These are phyloP conservation scores for Semaprochilodus insignis DNA, from an alignment of 2,797 vertebrate genomes.

Conservation along the genomic window DNA sequence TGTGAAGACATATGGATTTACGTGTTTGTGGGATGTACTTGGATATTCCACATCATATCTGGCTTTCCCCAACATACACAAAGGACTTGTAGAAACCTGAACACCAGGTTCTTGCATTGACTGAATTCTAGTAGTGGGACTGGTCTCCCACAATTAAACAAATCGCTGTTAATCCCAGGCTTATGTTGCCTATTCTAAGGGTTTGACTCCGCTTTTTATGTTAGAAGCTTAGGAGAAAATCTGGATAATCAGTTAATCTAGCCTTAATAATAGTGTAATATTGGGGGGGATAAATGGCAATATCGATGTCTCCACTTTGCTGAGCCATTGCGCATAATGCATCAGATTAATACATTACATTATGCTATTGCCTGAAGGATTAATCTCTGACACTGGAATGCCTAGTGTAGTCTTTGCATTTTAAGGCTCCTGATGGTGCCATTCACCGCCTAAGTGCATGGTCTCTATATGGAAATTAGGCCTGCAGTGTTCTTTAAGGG, in stretches of 20 bases:
- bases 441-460: no score
- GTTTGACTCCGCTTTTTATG: neutral
- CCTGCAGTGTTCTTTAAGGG: no score
- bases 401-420: no score
- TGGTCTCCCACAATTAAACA: constrained; percentile 3
- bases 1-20: neutral
- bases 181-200: neutral
- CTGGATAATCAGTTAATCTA: constrained; percentile 56
- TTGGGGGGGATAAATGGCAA: constrained; percentile 36
- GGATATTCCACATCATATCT: neutral
- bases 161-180: neutral
- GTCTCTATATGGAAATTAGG: no score
- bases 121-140: neutral
- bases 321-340: neutral
- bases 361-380: neutral
- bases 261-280: constrained; percentile 50
- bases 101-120: neutral
- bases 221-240: constrained; percentile 53
- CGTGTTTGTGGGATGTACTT: neutral
- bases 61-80: neutral
- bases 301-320: neutral
- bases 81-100: neutral
- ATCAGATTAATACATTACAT: neutral
- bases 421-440: no score
- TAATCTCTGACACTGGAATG: neutral